Evolutionary conservation across 1,140 invertebrate species (phyloP), one percentile per base, ranked within the genome.

Genomic region (Philopotamus ludificatus): DNA sequence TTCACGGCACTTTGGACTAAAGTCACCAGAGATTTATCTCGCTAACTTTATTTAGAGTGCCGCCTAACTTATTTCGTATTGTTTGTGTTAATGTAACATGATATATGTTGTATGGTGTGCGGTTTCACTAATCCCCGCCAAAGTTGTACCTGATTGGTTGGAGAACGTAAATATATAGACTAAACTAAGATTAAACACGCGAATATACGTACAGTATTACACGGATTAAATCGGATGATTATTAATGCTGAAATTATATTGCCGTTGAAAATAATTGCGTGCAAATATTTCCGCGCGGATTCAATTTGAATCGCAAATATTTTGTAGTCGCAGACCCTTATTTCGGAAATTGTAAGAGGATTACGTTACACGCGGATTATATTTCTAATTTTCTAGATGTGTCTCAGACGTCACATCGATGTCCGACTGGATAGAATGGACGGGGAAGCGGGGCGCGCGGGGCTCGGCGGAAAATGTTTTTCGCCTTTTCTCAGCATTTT

Each of bases 21-120:
- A 60, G 57, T 60, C 57, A 60, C 57, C 10, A 47, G 23, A 47
- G 54, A 57, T 57, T 57, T 57, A 57, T 57, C 54, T 57, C 20
- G 54, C 15, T 22, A 57, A 57, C 54, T 57, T 57, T 57, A 57
- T 57, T 57, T 22, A 4, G 44, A 45, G 9, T 45, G 44, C 21
- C 47, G 44, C 22, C 50, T 22, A 53, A 42, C 54, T 42, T 39
- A 12, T 28, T 57, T 34, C 12, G 28, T 57, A 42, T 57, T 57
- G 34, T 57, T 20, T 34, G 15, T 22, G 34, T 41, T 9, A 42
- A 18, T 57, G 34, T 57, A 57, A 57, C 39, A 57, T 28, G 42
- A 57, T 57, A 57, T 57, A n/a, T n/a, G 51, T 54, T 18, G 28
- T 54, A 54, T 54, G 28, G 51, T 54, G 28, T 54, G 28, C 49